Evolutionary conservation across 2,888 invertebrate genomes (phyloP).

Genomic region (Poecilus cupreus): DNA sequence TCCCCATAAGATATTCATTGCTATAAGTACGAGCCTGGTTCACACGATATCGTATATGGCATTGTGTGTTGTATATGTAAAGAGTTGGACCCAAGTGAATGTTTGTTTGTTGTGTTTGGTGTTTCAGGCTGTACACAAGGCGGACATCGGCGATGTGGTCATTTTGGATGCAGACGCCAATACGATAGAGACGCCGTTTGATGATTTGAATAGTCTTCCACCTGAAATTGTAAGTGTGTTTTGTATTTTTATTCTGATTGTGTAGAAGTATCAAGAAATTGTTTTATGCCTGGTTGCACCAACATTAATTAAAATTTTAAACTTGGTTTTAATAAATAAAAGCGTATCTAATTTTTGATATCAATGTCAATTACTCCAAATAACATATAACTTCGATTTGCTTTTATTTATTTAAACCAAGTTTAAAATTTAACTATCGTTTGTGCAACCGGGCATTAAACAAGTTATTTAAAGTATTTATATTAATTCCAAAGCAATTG

Average conservation of each 20-base stretch:
- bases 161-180: constrained; percentile 95
- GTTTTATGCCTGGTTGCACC: not conserved
- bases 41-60: constrained; percentile 4
- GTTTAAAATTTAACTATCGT: no score
- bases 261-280: not conserved
- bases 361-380: no score
- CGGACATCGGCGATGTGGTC: constrained; percentile 95
- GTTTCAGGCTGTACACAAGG: constrained; percentile 82
- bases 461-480: no score
- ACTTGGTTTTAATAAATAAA: no score
- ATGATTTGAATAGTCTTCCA: constrained; percentile 93
- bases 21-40: constrained; percentile 7
- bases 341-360: no score
- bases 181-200: constrained; percentile 89
- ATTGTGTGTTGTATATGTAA: not conserved
- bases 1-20: constrained; percentile 29
- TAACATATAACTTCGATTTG: no score
- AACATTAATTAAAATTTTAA: no score
- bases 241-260: not conserved
- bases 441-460: no score
- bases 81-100: not conserved
- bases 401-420: no score
- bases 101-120: constrained; percentile 48
- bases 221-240: constrained; percentile 84
- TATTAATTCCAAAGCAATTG: no score